A percentile compares a stretch with the other conserved stretches of the same genome.
Conservation (phyloP, 2,797 vertebrate species). For the Schizothorax lantsangensis region DNA sequence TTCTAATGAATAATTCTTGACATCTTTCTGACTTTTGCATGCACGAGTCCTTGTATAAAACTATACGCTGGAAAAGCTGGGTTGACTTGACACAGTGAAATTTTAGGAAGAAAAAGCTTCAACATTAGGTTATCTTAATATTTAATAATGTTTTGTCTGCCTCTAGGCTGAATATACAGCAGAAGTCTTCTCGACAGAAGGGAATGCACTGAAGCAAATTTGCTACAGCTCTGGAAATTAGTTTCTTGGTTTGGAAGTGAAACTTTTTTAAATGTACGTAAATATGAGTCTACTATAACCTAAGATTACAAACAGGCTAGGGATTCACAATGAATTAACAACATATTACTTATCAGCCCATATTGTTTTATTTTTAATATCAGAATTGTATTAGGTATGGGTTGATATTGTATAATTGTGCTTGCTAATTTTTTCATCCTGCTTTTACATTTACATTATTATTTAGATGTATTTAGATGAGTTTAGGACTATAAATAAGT, state of each 20-base stretch:
- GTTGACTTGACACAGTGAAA: slow-evolving; percentile 69
- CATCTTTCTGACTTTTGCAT: neutral
- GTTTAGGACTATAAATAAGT: too few species aligned
- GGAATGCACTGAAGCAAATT: neutral
- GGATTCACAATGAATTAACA: neutral
- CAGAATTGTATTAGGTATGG: neutral
- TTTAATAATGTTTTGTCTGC: slow-evolving; percentile 74
- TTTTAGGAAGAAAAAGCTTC: slow-evolving; percentile 48
- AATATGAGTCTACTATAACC: neutral
- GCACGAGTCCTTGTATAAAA: neutral
- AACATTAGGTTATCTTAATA: slow-evolving; percentile 72
- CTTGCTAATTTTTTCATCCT: neutral
- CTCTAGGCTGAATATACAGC: slow-evolving; percentile 61
- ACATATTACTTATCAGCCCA: neutral
- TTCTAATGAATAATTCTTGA: neutral
- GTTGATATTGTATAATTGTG: neutral
- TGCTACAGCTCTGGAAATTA: neutral
- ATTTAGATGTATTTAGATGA: neutral
- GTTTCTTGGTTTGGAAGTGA: neutral
- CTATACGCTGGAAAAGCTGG: slow-evolving; percentile 62
- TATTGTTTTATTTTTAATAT: neutral
- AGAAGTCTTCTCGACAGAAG: neutral
- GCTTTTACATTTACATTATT: neutral
- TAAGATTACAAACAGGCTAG: neutral
- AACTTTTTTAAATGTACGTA: neutral